Evolutionary conservation across 1,140 invertebrate species (phyloP).

Genomic region (Drosophila seguyi): DNA sequence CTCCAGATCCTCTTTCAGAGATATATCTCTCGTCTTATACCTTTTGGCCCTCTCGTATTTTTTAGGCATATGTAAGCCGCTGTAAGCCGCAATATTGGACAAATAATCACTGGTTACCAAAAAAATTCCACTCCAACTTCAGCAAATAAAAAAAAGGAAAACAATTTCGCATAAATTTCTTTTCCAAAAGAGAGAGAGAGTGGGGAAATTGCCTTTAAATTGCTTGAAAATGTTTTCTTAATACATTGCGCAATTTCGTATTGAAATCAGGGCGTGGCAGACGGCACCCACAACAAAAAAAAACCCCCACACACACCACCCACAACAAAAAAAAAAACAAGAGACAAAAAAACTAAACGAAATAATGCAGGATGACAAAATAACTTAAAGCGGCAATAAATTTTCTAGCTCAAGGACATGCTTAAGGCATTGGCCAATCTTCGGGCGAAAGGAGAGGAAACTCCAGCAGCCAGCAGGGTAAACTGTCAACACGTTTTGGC

Average conservation of each 20-base stretch:
- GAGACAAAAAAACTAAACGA: conserved; percentile 42
- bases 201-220: conserved; percentile 58
- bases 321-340: conserved; percentile 4
- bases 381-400: conserved; percentile 66
- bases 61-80: conserved; percentile 38
- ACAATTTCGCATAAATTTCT: conserved; percentile 50
- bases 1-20: conserved; percentile 11
- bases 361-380: conserved; percentile 69
- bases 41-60: conserved; percentile 32
- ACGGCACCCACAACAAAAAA: conserved; percentile 14
- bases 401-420: conserved; percentile 66
- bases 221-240: conserved; percentile 65
- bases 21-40: conserved; percentile 28
- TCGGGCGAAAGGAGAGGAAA: neutral
- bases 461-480: conserved; percentile 22
- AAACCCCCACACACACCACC: conserved; percentile 8
- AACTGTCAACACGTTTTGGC: conserved; percentile 69
- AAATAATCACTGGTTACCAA: conserved; percentile 44
- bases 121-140: conserved; percentile 30
- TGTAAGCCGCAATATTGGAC: conserved; percentile 51
- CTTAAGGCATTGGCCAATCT: conserved; percentile 37
- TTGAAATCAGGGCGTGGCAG: conserved; percentile 51
- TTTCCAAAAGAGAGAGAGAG: neutral
- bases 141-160: conserved; percentile 15
- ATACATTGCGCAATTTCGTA: conserved; percentile 62